These are phyloP conservation scores for Phaethon lepturus DNA, from an alignment of 2,113 vertebrate genomes.

Conservation along the genomic window DNA sequence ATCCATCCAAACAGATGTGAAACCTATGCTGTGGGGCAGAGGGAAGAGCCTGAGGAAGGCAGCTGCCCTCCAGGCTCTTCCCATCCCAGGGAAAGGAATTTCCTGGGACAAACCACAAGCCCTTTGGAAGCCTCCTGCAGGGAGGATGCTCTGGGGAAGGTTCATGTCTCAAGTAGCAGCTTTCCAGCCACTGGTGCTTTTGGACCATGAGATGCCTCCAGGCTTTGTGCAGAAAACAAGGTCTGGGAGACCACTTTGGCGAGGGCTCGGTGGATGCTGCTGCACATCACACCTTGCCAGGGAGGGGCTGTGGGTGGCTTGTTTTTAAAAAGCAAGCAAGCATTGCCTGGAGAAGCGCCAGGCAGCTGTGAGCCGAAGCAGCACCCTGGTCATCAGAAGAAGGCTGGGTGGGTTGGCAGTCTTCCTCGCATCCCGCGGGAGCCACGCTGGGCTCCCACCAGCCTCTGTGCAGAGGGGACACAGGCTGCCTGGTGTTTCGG, in stretches of 20 bases:
- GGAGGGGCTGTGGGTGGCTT: neutral
- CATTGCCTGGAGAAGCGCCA: constrained; percentile 20
- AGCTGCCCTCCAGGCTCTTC: neutral
- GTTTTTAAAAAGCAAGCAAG: constrained; percentile 24
- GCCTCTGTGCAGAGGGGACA: too few relatives aligned
- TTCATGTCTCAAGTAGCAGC: neutral
- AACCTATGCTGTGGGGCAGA: neutral
- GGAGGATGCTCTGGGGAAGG: neutral
- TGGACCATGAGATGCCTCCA: neutral
- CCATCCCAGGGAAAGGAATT: neutral
- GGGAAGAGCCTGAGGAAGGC: neutral
- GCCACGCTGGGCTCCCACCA: neutral
- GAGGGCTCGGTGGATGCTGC: neutral
- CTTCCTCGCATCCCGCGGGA: neutral
- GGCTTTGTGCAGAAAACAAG: neutral
- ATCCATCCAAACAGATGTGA: fast-evolving
- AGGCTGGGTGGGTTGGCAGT: neutral
- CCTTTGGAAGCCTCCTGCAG: neutral
- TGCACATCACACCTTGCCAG: fast-evolving
- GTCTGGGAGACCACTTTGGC: neutral
- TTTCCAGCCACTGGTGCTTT: fast-evolving
- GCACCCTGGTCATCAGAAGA: neutral
- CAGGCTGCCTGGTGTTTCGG: neutral
- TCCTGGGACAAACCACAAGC: neutral
- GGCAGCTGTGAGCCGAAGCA: neutral